Base-by-base conservation (phyloP, 2,113 vertebrate genomes). In the Mystacornis crossleyi region DNA sequence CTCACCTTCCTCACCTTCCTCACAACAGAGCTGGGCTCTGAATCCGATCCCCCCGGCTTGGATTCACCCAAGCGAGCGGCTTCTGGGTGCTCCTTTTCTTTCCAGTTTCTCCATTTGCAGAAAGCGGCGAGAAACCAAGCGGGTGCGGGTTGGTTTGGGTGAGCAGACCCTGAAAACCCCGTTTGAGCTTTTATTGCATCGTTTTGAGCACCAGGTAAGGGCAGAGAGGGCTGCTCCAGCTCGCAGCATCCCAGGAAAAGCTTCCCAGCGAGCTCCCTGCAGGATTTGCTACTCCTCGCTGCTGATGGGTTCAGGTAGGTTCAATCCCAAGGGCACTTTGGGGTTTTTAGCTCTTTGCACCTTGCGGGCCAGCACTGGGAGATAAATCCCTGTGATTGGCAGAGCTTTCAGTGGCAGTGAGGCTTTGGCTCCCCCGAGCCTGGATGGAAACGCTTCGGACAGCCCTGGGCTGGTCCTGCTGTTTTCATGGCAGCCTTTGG, bases 1-100 rank as follows among this genome's bases (percentile, higher is more conserved):
- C n/a, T n/a, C n/a, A n/a, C n/a, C 70, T 53, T 50, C 29, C 33
- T 78, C 45, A 1, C 23, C 70, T 48, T 43, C 29, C 36, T 78
- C 45, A 1, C 0, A 7, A 0, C 17, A 26, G 20, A 5, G 2
- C 70, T 9, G 1, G 10, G 71, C 48, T 5, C 57, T 45, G 21
- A 36, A 45, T 20, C 47, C 21, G 8, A 5, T 40, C 17, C 51
- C 66, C 29, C 0, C 1, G 38, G 15, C 6, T 47, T 3, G 4
- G 12, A n/a, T 24, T 66, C n/a, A 18, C 7, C 26, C 20, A 18
- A 1, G 24, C 3, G 31, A 81, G 47, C 1, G 1, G 36, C 14
- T n/a, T 17, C 38, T 73, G 34, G 21, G 21, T 36, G 25, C 38
- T 78, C 9, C 53, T 72, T 50, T 64, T 14, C 29, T 70, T 48